These are phyloP conservation scores for Malurus cyaneus DNA, from an alignment of 2,113 vertebrate species.

Conservation along the genomic window DNA sequence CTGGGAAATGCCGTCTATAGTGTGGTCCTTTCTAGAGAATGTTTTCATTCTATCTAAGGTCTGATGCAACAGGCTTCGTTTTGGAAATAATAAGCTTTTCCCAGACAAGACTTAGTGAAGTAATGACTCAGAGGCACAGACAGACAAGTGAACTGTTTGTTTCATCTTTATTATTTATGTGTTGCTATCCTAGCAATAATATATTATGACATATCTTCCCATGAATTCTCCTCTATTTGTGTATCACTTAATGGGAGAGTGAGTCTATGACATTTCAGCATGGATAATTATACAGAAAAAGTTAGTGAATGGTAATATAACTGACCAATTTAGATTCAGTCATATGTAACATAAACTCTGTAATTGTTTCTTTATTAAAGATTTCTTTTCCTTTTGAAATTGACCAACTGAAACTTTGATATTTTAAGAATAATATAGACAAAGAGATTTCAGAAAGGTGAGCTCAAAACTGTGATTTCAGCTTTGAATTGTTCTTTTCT, in stretches of 20 bases:
- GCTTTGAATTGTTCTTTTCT: neutral
- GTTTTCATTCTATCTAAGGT: neutral
- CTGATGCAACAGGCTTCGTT: neutral
- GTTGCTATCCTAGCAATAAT: neutral
- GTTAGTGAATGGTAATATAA: neutral
- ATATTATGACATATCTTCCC: neutral
- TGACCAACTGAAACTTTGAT: neutral
- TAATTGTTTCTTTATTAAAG: neutral
- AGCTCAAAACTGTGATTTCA: neutral
- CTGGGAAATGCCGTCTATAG: neutral
- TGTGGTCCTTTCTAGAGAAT: neutral
- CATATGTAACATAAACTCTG: neutral
- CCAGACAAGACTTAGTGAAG: neutral
- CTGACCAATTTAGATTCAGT: neutral
- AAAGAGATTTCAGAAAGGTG: neutral
- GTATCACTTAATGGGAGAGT: neutral
- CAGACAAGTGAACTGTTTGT: slow-evolving; percentile 3
- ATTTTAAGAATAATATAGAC: neutral
- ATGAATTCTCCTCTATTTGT: neutral
- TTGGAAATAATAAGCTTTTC: neutral
- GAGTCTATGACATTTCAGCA: neutral
- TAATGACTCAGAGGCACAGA: neutral
- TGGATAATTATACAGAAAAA: neutral
- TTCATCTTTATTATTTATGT: neutral
- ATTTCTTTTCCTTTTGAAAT: neutral